A percentile compares a stretch with the other conserved stretches of the same genome.
Evolutionary conservation across 2,797 vertebrate species (phyloP).

Genomic region (Perodicticus potto): DNA sequence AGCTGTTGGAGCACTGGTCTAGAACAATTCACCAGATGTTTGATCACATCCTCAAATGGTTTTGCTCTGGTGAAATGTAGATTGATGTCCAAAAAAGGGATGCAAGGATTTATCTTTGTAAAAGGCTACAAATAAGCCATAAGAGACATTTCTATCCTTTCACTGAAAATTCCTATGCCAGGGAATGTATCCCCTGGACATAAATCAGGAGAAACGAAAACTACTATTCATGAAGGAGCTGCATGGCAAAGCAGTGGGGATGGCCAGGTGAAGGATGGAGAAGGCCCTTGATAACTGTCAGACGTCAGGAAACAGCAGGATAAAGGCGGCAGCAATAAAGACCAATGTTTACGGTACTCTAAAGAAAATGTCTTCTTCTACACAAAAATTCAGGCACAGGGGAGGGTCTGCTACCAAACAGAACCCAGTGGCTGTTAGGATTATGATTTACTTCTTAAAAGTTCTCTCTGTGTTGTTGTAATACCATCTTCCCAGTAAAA

Average conservation of each 20-base stretch:
- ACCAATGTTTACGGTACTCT: neutral
- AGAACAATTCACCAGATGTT: neutral
- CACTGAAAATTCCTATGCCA: slow-evolving; percentile 56
- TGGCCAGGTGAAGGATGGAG: neutral
- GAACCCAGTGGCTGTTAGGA: neutral
- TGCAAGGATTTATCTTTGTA: slow-evolving; percentile 6
- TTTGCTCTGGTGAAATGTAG: neutral
- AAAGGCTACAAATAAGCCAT: slow-evolving; percentile 36
- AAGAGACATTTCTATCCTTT: slow-evolving; percentile 41
- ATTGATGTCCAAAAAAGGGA: neutral
- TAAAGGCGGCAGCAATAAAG: neutral
- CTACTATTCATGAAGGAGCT: neutral
- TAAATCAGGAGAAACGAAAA: neutral
- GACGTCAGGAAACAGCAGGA: neutral
- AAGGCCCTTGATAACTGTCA: neutral
- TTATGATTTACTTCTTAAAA: neutral
- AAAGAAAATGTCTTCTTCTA: neutral
- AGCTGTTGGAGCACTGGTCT: neutral
- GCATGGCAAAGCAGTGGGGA: neutral
- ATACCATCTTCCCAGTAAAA: neutral
- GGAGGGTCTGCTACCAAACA: neutral
- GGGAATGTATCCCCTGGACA: slow-evolving; percentile 7
- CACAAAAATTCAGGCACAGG: neutral
- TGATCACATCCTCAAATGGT: neutral
- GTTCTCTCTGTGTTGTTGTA: neutral